Evolutionary conservation across 2,113 vertebrate species (phyloP).

Genomic region (Chrysemys picta): DNA sequence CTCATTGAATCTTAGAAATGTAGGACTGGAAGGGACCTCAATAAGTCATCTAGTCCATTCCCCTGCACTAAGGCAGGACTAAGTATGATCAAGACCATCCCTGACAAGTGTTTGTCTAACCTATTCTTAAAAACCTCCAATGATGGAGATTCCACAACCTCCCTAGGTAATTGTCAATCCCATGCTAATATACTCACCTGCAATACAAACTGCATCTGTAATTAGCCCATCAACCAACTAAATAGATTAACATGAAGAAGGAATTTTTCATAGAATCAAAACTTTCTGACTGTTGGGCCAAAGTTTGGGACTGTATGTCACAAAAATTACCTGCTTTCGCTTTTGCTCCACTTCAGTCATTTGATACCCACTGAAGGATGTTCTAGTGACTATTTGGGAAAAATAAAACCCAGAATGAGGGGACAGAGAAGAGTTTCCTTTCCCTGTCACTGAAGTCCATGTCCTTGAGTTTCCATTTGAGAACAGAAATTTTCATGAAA

Average conservation of each 20-base stretch:
- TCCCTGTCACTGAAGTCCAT: rapidly evolving
- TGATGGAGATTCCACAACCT: background rate
- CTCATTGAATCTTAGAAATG: background rate
- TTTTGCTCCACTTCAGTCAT: background rate
- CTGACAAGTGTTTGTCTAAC: background rate
- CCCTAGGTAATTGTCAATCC: background rate
- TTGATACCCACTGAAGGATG: background rate
- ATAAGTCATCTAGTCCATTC: background rate
- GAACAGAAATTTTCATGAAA: background rate
- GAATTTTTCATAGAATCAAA: slow-evolving; percentile 42
- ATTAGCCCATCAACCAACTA: slow-evolving; percentile 48
- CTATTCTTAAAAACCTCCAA: background rate
- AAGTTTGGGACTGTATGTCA: background rate
- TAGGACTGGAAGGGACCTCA: background rate
- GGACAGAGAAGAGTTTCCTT: background rate
- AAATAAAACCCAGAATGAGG: background rate
- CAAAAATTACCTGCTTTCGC: background rate
- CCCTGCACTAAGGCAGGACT: background rate
- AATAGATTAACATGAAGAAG: background rate
- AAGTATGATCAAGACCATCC: background rate
- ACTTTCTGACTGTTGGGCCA: background rate
- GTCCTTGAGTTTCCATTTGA: background rate
- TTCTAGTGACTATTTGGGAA: background rate
- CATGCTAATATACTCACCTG: background rate
- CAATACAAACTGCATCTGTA: slow-evolving; percentile 47